A percentile compares a stretch with the other conserved stretches of the same genome.
phyloP scores from a whole-genome alignment of 2,113 vertebrate species.

The Xiphophorus hellerii region DNA sequence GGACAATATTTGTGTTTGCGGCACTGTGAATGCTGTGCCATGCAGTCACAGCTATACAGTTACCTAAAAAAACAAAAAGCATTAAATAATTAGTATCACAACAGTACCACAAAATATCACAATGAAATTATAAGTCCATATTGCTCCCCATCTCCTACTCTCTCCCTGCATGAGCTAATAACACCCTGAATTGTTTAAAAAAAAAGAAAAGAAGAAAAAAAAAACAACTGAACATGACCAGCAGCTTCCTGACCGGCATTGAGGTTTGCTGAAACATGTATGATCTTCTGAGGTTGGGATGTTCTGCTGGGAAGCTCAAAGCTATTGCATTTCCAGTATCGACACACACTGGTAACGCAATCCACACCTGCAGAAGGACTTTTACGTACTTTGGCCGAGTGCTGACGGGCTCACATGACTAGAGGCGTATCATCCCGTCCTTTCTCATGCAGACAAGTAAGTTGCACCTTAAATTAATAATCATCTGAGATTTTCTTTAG shows the following conservation, averaged over 20 bases:
- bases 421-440: background rate
- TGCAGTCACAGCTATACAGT: too few relatives aligned
- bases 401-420: background rate
- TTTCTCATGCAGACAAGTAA: background rate
- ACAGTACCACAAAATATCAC: too few relatives aligned
- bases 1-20: too few relatives aligned
- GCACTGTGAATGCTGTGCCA: too few relatives aligned
- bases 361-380: background rate
- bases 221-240: background rate
- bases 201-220: too few relatives aligned
- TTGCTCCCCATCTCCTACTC: too few relatives aligned
- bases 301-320: background rate
- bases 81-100: too few relatives aligned
- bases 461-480: background rate
- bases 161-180: too few relatives aligned
- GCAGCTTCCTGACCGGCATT: background rate
- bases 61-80: too few relatives aligned
- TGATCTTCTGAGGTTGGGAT: background rate
- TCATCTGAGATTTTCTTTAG: background rate
- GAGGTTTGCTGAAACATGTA: background rate
- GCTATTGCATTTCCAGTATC: background rate
- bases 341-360: background rate
- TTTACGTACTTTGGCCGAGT: background rate
- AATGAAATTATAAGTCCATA: too few relatives aligned
- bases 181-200: background rate